Conservation (phyloP, 2,113 vertebrate genomes). For the Mus spicilegus region DNA sequence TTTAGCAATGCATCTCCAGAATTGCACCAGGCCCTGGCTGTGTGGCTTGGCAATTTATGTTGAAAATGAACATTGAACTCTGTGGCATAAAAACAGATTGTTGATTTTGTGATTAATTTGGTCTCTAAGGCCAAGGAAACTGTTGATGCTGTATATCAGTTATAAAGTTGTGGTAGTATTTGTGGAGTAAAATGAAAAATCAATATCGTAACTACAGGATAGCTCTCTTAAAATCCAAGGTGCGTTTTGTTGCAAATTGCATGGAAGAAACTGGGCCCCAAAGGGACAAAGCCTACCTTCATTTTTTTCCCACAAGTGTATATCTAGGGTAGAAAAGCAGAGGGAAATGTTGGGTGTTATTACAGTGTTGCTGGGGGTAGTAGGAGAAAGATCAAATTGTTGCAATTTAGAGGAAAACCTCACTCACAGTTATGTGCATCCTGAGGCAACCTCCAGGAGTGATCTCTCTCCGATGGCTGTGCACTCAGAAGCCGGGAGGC, state of each 20-base stretch:
- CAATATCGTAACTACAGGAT: constrained; percentile 59
- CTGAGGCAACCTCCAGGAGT: neutral
- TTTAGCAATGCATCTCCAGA: constrained; percentile 60
- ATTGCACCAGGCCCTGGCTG: neutral
- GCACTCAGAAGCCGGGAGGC: neutral
- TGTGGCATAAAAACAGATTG: constrained; percentile 53
- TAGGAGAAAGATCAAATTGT: constrained; percentile 65
- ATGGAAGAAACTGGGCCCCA: constrained; percentile 77
- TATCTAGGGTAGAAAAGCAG: constrained; percentile 77
- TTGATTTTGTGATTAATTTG: constrained; percentile 66
- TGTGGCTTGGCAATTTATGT: constrained; percentile 54
- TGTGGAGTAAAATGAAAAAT: constrained; percentile 63
- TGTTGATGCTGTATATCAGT: constrained; percentile 48
- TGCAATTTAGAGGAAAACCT: constrained; percentile 26
- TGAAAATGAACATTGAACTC: constrained; percentile 65
- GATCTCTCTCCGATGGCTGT: neutral
- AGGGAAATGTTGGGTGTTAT: constrained; percentile 80
- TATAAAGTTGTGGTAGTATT: constrained; percentile 43
- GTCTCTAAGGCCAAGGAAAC: constrained; percentile 21
- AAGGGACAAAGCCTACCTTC: constrained; percentile 81
- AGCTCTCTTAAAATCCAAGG: constrained; percentile 73
- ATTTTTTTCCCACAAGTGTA: constrained; percentile 77
- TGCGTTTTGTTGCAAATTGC: constrained; percentile 78
- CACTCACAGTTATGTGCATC: constrained; percentile 10
- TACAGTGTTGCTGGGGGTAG: constrained; percentile 76